Percentiles rank a stretch among this genome's conserved stretches.
phyloP scores from a whole-genome alignment of 2,888 invertebrate species.

The Zaprionus bogoriensis region DNA sequence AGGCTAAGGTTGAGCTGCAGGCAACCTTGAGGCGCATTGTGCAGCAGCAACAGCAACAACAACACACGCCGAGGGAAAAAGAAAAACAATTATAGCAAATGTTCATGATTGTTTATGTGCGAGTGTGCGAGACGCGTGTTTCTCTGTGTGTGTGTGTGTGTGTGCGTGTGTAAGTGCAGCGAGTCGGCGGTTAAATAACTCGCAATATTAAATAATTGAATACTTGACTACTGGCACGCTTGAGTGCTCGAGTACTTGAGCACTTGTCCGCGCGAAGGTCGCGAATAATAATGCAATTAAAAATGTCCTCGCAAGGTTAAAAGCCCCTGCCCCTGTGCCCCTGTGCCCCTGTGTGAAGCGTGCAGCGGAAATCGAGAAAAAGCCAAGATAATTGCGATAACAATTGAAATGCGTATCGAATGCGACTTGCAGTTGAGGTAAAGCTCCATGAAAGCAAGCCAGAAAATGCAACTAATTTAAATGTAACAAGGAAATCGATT shows the following conservation, averaged over 20 bases:
- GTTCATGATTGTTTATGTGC: no score
- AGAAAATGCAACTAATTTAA: no score
- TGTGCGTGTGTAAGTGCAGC: conserved; percentile 9
- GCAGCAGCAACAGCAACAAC: conserved; percentile 12
- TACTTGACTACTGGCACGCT: no score
- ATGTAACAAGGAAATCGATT: no score
- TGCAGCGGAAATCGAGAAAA: background rate
- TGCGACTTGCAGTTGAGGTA: no score
- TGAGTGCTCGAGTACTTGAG: no score
- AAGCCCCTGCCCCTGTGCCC: background rate
- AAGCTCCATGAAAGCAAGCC: no score
- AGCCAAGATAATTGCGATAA: no score
- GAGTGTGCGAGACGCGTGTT: background rate
- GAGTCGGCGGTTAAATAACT: conserved; percentile 28
- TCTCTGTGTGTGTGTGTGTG: conserved; percentile 4
- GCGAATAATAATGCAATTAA: conserved; percentile 22
- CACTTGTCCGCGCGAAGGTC: conserved; percentile 39
- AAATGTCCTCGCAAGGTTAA: conserved; percentile 24
- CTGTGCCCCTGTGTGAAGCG: background rate
- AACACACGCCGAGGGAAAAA: conserved; percentile 4
- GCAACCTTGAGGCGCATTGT: conserved; percentile 62
- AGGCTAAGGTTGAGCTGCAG: conserved; percentile 52
- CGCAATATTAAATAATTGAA: conserved; percentile 47
- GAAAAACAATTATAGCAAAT: conserved; percentile 10
- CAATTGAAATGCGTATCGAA: no score